phyloP scores from a whole-genome alignment of 2,113 vertebrate genomes.

The Rana temporaria region DNA sequence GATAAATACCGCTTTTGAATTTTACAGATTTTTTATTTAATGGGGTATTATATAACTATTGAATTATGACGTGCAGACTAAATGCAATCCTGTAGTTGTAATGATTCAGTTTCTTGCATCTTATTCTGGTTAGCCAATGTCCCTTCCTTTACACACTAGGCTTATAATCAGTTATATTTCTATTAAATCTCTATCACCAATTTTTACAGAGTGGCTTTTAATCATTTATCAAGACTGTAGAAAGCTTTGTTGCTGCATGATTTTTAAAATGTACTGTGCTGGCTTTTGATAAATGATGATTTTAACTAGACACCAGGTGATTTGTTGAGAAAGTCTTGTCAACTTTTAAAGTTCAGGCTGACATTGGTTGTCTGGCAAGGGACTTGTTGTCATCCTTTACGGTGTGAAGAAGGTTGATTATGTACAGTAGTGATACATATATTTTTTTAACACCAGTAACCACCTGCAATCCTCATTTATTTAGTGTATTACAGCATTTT shows the following conservation, averaged over 20 bases:
- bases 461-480: neutral
- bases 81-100: neutral
- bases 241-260: slow-evolving; percentile 12
- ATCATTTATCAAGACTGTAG: slow-evolving; percentile 17
- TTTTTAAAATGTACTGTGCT: neutral
- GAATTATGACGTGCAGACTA: slow-evolving; percentile 20
- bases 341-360: slow-evolving; percentile 18
- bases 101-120: neutral
- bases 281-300: slow-evolving; percentile 8
- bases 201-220: neutral
- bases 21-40: slow-evolving; percentile 31
- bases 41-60: slow-evolving; percentile 31
- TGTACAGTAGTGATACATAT: neutral
- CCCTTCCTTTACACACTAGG: neutral
- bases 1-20: slow-evolving; percentile 21
- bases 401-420: neutral
- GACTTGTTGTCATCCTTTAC: neutral
- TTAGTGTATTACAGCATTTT: too few species aligned
- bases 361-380: slow-evolving; percentile 1
- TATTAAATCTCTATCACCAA: slow-evolving; percentile 16
- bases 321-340: slow-evolving; percentile 14
- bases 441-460: neutral
- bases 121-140: neutral
- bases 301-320: neutral
- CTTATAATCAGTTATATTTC: slow-evolving; percentile 21